Evolutionary conservation across 2,797 vertebrate genomes (phyloP), one percentile per base, ranked within the genome.

Genomic region (Glyptemys insculpta): DNA sequence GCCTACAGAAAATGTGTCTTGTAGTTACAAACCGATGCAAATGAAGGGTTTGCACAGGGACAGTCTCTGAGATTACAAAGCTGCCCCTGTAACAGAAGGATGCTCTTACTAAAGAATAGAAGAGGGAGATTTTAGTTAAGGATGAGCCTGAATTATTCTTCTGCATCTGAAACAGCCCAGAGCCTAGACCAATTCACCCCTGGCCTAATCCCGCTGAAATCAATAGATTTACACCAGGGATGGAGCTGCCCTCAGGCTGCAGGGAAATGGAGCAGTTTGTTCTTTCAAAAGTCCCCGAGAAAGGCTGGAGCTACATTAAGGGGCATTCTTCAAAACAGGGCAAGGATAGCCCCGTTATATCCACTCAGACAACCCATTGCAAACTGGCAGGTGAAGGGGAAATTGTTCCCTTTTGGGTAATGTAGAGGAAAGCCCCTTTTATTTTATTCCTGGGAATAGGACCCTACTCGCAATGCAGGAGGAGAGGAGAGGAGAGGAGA

Each of bases 311-410:
- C 80, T 23, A 83, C 12, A 52, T 21, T 29, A 83, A 94, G 96
- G 96, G 96, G 97, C 96, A 97, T 56, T 68, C 96, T 96, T 97
- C 97, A 96, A 97, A 97, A 95, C 97, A 94, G 96, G 92, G 97
- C 91, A 96, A 97, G 96, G 96, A 96, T 96, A 88, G 96, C 94
- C 95, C 97, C 96, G 95, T 97, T 97, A 95, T 96, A 96, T 95
- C 97, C 96, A 97, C 96, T 95, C 96, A 97, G 96, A 96, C 96
- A 96, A 93, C 96, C 91, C 96, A 25, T 54, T 54, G 54, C 54
- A 54, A 54, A 54, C 21, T 9, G 8, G 54, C 54, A 54, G 54
- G 54, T 23, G 54, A 25, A 54, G 54, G 21, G 54, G 54, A 54
- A 54, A 54, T 54, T 23, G 8, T 54, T 54, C 53, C 53, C 21